Evolutionary conservation across 1,140 invertebrate genomes (phyloP).

Genomic region (Megalopta genalis): DNA sequence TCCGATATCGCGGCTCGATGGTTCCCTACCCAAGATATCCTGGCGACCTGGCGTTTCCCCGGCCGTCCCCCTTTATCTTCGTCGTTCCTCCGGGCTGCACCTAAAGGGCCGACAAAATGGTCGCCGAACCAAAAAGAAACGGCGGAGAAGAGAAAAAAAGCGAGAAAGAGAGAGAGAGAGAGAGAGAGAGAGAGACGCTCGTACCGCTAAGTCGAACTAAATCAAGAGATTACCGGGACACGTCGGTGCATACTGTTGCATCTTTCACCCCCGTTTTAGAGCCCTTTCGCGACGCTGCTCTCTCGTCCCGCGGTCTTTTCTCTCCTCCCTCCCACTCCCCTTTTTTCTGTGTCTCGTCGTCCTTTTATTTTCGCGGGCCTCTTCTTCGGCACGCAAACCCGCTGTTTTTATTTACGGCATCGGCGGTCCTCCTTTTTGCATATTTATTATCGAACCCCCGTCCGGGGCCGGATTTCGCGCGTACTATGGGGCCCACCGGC

Average conservation of each 20-base stretch:
- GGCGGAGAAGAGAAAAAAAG: background rate
- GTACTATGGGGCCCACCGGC: slow-evolving; percentile 31
- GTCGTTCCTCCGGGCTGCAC: background rate
- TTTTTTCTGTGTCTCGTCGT: no score
- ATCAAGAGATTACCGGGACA: slow-evolving; percentile 69
- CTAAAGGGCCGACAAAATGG: slow-evolving; percentile 39
- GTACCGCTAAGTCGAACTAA: slow-evolving; percentile 62
- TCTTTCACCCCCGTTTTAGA: background rate
- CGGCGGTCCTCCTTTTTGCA: slow-evolving; percentile 62
- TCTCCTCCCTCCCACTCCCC: background rate
- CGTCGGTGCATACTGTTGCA: slow-evolving; percentile 27
- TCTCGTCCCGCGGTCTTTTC: slow-evolving; percentile 10
- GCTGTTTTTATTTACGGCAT: slow-evolving; percentile 63
- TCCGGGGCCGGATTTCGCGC: slow-evolving; percentile 42
- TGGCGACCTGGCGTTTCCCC: slow-evolving; percentile 5
- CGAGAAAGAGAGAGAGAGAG: rapidly evolving
- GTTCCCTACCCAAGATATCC: slow-evolving; percentile 32
- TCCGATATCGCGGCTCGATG: slow-evolving; percentile 44
- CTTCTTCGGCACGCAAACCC: slow-evolving; percentile 48
- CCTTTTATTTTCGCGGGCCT: slow-evolving; percentile 51
- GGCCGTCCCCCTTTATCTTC: slow-evolving; percentile 25
- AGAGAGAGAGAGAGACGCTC: background rate
- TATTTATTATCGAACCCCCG: slow-evolving; percentile 61
- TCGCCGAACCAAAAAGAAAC: background rate
- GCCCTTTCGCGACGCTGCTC: slow-evolving; percentile 21